phyloP scores from a whole-genome alignment of 2,113 vertebrate species.

The Dromas ardeola region DNA sequence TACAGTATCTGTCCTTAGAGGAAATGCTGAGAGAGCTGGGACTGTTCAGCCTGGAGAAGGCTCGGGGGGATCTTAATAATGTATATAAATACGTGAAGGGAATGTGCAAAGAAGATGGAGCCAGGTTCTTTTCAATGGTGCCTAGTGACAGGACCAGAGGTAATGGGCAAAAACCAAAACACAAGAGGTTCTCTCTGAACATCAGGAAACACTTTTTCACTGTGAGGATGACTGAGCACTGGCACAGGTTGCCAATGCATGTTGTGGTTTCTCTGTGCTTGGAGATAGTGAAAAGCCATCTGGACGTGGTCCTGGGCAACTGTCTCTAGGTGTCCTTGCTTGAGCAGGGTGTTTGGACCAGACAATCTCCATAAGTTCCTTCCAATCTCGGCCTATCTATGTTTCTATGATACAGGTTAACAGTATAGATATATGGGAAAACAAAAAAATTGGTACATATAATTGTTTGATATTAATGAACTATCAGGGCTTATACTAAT shows the following conservation, averaged over 20 bases:
- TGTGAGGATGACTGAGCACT: background rate
- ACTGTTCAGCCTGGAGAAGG: background rate
- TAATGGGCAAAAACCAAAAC: background rate
- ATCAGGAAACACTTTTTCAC: background rate
- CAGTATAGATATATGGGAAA: background rate
- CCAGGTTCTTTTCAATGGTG: background rate
- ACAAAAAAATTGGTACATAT: background rate
- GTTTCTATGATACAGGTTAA: background rate
- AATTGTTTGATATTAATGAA: background rate
- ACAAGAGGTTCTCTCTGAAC: background rate
- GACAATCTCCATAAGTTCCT: background rate
- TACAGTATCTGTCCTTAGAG: background rate
- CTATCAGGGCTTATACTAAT: background rate
- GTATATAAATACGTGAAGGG: background rate
- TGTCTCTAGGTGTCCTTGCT: background rate
- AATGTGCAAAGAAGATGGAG: background rate
- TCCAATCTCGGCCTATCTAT: background rate
- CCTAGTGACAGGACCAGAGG: background rate
- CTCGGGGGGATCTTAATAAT: background rate
- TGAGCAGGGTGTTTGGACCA: background rate
- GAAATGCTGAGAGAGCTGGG: background rate
- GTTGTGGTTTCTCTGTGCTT: background rate
- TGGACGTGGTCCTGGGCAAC: background rate
- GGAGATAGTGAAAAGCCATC: background rate
- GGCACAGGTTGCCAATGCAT: background rate